Base-by-base conservation (phyloP, 1,140 invertebrate species). In the Bombus sibiricus region DNA sequence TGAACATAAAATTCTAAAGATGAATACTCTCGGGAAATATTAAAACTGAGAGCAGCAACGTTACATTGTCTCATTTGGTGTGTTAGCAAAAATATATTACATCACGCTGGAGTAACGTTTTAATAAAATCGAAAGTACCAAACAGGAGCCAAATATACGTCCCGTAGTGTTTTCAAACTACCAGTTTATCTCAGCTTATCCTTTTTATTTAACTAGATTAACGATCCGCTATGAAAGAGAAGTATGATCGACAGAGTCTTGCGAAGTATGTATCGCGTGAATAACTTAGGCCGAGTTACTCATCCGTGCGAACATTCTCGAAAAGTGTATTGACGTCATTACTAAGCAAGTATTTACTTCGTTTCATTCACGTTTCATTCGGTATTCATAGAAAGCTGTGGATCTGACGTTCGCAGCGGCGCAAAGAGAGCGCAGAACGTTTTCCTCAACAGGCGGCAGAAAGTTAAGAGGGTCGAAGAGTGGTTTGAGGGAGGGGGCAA, bases 381-480 rank as follows among this genome's bases (percentile, higher is more conserved):
- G 75, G 64, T 71, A 83, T 90, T 90, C 89, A 90, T 90, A 80
- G 88, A 87, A 81, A 89, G 69, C 81, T 22, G 18, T 62, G 83
- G 39, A n/a, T 68, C 81, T 72, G 81, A 39, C 66, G 59, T 73
- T 82, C 59, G 13, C 25, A n/a, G 81, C 10, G 28, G 41, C 34
- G 76, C 83, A 71, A 69, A 78, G 82, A 39, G 72, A 76, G 75
- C 78, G 77, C 57, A 53, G 34, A 39, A 76, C 41, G 62, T 78
- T 68, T 74, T 74, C 73, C n/a, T 62, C 47, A 53, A 81, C 68
- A 73, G 53, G 80, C 72, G 69, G 62, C 32, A 68, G 76, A 69
- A 77, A 77, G 80, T 87, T 79, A 81, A 85, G 85, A 66, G 72
- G 47, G 57, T 84, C 79, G 64, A 37, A 41, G 66, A 66, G 75